A percentile compares a stretch with the other conserved stretches of the same genome.
Conservation (phyloP, 1,140 invertebrate species). For the Bombus huntii region DNA sequence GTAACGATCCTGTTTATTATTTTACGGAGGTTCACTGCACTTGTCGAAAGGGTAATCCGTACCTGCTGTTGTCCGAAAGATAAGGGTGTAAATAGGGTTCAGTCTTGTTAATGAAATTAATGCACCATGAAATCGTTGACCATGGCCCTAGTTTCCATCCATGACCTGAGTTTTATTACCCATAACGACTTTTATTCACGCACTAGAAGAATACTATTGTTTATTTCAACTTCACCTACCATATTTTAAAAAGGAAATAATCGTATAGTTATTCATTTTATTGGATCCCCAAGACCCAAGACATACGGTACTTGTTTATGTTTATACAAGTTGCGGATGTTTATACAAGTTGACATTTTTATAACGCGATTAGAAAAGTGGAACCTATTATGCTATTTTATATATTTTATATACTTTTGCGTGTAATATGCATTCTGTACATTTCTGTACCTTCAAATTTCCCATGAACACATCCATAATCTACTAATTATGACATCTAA, state of each 20-base stretch:
- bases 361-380: too few relatives aligned
- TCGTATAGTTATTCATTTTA: too few relatives aligned
- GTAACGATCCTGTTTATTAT: conserved; percentile 56
- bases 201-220: not conserved
- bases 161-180: not conserved
- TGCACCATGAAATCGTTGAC: conserved; percentile 30
- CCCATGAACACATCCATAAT: not conserved
- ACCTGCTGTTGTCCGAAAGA: conserved; percentile 57
- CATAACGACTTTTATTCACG: not conserved
- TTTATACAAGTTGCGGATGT: too few relatives aligned
- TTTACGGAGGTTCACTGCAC: conserved; percentile 44
- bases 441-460: not conserved
- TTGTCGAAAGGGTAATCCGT: conserved; percentile 57
- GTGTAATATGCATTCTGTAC: not conserved
- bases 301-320: not conserved
- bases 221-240: not conserved
- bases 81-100: conserved; percentile 25
- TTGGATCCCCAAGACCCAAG: too few relatives aligned
- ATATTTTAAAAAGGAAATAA: not conserved
- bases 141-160: not conserved
- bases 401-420: too few relatives aligned
- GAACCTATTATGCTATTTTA: too few relatives aligned
- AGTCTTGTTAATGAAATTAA: conserved; percentile 33
- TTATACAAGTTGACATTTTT: too few relatives aligned
- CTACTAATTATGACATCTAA: not conserved